A percentile compares a stretch with the other conserved stretches of the same genome.
Evolutionary conservation across 2,888 invertebrate species (phyloP).

Genomic region (Epinotia ramella): DNA sequence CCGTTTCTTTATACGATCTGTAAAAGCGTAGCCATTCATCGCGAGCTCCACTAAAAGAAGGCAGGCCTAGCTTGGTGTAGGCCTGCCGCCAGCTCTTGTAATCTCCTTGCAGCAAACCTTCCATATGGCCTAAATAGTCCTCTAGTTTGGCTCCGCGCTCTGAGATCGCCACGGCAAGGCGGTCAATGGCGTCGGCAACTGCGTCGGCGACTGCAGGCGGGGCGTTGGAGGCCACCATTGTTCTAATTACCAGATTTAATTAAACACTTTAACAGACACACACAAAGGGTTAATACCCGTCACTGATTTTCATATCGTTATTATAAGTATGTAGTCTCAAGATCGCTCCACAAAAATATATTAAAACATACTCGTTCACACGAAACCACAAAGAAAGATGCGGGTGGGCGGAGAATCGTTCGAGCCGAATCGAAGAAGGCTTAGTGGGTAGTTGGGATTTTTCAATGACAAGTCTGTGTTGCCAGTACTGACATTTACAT

Average conservation of each 20-base stretch:
- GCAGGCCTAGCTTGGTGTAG: background rate
- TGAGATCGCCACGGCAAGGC: background rate
- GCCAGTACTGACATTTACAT: too few relatives aligned
- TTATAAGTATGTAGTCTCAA: too few relatives aligned
- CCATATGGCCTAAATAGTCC: background rate
- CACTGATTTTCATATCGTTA: too few relatives aligned
- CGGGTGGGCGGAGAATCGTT: too few relatives aligned
- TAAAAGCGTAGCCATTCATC: slow-evolving; percentile 4
- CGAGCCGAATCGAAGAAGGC: too few relatives aligned
- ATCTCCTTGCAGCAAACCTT: background rate
- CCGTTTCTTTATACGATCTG: background rate
- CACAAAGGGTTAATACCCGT: too few relatives aligned
- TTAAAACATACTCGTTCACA: too few relatives aligned
- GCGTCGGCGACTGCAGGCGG: background rate
- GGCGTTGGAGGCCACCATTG: background rate
- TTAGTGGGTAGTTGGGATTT: too few relatives aligned
- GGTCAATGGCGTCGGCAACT: background rate
- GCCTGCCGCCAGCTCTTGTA: background rate
- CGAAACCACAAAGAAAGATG: too few relatives aligned
- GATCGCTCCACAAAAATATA: too few relatives aligned
- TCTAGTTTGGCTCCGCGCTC: background rate
- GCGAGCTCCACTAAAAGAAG: background rate
- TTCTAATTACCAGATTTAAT: background rate
- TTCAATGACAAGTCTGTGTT: too few relatives aligned
- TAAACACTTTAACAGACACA: too few relatives aligned